phyloP scores from a whole-genome alignment of 2,797 vertebrate species.

The Myotis planiceps region DNA sequence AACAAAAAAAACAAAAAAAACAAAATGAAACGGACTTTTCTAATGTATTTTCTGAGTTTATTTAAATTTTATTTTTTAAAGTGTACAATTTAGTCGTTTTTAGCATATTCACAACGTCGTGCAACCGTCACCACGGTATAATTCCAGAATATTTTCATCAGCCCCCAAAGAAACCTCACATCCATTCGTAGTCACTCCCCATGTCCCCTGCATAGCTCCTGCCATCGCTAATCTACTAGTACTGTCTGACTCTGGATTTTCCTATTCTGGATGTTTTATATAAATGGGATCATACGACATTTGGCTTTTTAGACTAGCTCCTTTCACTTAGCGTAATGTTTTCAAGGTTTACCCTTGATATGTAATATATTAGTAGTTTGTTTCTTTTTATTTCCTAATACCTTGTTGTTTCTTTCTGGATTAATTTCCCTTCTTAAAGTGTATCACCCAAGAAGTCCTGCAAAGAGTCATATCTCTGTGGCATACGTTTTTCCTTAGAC shows the following conservation, averaged over 20 bases:
- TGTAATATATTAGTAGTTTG: neutral
- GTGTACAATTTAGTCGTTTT: neutral
- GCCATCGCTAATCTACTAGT: neutral
- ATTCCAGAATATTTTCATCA: neutral
- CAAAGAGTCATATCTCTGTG: neutral
- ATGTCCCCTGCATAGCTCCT: neutral
- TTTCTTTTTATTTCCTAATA: neutral
- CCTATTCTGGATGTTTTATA: neutral
- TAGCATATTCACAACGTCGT: neutral
- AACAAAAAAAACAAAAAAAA: no score
- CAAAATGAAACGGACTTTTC: neutral
- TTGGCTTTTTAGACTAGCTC: neutral
- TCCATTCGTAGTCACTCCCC: neutral
- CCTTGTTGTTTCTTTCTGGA: neutral
- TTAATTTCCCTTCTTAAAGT: neutral
- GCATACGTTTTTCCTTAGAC: neutral
- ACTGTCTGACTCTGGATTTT: neutral
- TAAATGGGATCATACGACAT: neutral
- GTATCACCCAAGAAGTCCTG: neutral
- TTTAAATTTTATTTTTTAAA: constrained; percentile 10
- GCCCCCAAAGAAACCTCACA: neutral
- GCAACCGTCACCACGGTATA: neutral
- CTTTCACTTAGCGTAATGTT: neutral
- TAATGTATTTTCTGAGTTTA: neutral
- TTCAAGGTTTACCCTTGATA: neutral